A percentile compares a stretch with the other conserved stretches of the same genome.
These are phyloP conservation scores for Rhynchophorus ferrugineus DNA, from an alignment of 1,140 invertebrate genomes.

Conservation along the genomic window DNA sequence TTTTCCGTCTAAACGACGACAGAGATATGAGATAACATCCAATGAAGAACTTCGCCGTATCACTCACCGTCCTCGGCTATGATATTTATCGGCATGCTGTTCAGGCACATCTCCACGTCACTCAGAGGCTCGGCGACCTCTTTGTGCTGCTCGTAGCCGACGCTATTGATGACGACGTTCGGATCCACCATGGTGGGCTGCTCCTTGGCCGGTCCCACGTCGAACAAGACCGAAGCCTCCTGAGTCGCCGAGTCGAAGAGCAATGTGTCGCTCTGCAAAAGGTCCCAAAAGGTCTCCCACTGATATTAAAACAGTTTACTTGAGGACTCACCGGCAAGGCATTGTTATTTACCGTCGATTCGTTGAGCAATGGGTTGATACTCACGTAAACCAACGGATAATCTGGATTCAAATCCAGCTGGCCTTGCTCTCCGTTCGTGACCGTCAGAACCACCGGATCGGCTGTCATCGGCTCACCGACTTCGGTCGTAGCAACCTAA, in stretches of 20 bases:
- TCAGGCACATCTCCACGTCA: too few relatives aligned
- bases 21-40: too few relatives aligned
- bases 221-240: constrained; percentile 1
- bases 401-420: not conserved
- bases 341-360: not conserved
- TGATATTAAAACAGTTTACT: too few relatives aligned
- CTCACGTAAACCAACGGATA: constrained; percentile 9
- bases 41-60: too few relatives aligned
- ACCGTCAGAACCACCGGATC: constrained; percentile 5
- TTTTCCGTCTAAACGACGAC: not conserved
- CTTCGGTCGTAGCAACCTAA: too few relatives aligned
- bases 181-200: constrained; percentile 14
- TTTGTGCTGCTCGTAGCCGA: too few relatives aligned
- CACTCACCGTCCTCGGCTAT: too few relatives aligned
- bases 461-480: too few relatives aligned
- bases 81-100: too few relatives aligned
- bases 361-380: not conserved
- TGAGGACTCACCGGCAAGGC: not conserved
- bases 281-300: not conserved
- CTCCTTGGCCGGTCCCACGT: not conserved
- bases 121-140: too few relatives aligned
- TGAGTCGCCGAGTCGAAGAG: not conserved
- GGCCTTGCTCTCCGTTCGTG: not conserved
- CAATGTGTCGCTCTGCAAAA: constrained; percentile 3
- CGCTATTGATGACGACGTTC: constrained; percentile 3